Conservation (phyloP, 2,113 vertebrate genomes). For the Phocoena sinus region DNA sequence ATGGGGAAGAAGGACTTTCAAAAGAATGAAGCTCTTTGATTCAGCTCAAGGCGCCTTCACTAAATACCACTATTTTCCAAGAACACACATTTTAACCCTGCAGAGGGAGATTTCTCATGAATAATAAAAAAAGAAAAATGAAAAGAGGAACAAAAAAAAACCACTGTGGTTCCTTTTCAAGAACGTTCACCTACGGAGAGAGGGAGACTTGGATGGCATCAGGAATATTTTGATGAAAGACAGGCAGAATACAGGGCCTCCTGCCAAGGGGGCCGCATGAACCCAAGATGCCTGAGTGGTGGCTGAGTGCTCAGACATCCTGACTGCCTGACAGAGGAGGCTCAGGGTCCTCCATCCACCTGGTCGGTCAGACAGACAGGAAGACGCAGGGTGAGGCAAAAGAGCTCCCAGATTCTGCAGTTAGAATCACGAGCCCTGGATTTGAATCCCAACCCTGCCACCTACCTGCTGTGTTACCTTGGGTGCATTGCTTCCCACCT, state of each 20-base stretch:
- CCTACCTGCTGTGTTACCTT: neutral
- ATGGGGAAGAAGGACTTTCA: slow-evolving; percentile 34
- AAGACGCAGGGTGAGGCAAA: neutral
- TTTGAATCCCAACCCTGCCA: neutral
- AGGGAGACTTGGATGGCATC: rapidly evolving
- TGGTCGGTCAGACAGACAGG: neutral
- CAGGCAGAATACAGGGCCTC: neutral
- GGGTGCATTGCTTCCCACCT: rapidly evolving
- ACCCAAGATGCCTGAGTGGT: neutral
- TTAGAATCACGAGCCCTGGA: no score
- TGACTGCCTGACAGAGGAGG: neutral
- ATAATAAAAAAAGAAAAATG: neutral
- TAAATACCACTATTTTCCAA: slow-evolving; percentile 31
- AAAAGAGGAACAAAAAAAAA: neutral
- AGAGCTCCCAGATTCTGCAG: neutral
- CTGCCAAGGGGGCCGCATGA: rapidly evolving
- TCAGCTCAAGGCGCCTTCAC: slow-evolving; percentile 52
- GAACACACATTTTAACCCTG: slow-evolving; percentile 50
- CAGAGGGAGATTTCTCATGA: neutral
- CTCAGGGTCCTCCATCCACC: neutral
- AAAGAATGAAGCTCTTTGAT: slow-evolving; percentile 63
- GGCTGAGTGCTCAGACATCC: rapidly evolving
- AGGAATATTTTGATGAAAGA: neutral
- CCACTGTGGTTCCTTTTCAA: neutral
- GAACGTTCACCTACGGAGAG: neutral